phyloP scores from a whole-genome alignment of 1,140 invertebrate species.

The Pogonomyrmex californicus region DNA sequence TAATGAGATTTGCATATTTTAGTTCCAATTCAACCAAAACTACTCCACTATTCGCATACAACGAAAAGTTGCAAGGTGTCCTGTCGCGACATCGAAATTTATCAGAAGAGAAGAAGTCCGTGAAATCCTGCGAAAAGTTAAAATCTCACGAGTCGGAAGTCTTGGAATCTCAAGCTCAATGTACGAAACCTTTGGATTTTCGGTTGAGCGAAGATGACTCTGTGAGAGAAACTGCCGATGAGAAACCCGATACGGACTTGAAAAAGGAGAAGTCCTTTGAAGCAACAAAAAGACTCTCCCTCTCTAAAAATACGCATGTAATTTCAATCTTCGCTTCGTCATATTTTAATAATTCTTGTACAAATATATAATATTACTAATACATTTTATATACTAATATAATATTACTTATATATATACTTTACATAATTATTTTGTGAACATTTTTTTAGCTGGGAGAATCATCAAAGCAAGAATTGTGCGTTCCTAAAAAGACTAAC shows the following conservation, averaged over 20 bases:
- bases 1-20: conserved; percentile 5
- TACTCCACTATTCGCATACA: conserved; percentile 77
- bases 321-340: conserved; percentile 1
- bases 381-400: too few relatives aligned
- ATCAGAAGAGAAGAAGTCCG: conserved; percentile 67
- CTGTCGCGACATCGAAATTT: conserved; percentile 75
- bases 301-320: conserved; percentile 62
- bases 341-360: not conserved
- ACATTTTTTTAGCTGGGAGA: conserved; percentile 37
- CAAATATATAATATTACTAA: not conserved
- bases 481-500: conserved; percentile 24
- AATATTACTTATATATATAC: too few relatives aligned
- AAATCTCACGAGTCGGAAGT: conserved; percentile 63
- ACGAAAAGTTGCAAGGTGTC: conserved; percentile 76
- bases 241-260: conserved; percentile 36
- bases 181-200: conserved; percentile 62
- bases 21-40: conserved; percentile 75
- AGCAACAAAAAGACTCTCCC: conserved; percentile 32
- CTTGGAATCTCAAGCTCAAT: conserved; percentile 65
- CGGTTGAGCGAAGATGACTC: conserved; percentile 54
- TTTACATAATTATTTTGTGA: not conserved
- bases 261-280: conserved; percentile 38
- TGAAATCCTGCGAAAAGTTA: conserved; percentile 64
- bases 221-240: conserved; percentile 31
- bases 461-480: conserved; percentile 22